Base-by-base conservation (phyloP, 2,797 vertebrate genomes). In the Salarias fasciatus region DNA sequence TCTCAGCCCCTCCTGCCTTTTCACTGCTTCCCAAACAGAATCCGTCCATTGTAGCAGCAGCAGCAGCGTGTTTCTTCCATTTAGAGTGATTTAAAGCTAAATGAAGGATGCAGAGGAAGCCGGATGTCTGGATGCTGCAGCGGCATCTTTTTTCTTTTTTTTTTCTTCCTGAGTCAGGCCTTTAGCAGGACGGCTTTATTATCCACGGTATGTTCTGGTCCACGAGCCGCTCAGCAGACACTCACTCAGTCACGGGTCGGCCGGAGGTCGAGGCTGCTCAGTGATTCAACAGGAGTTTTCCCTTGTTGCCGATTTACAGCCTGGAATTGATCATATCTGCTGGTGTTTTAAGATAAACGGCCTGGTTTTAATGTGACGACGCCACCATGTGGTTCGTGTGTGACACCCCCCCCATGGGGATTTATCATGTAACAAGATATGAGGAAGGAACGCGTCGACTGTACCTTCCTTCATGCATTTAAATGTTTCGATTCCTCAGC, bases 111-210 rank as follows among this genome's bases (percentile, higher is more conserved):
- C 77, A 75, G 69, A 72, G 61, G 56, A 77, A 73, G 79, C 63
- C 63, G 42, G 61, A 72, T 42, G 72, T 30, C 44, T 2, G 0
- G 57, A 63, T 75, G 82, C 80, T 76, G 77, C 49, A 15, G 18
- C 51, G 33, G 77, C 77, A 78, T 51, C n/a, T n/a, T n/a, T n/a
- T n/a, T n/a, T n/a, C n/a, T n/a, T n/a, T 79, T 80, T 69, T 59
- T 79, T 80, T 69, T 59, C 44, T 57, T 63, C 76, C 72, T 75
- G 64, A 79, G 60, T 77, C 77, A 80, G 62, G 58, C 38, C 37
- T 70, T 24, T 68, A 67, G 59, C 46, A 18, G 46, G 1, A 24
- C 18, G 58, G 37, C 69, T 75, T 79, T 61, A 63, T 72, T 69
- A 80, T 77, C 70, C 54, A 42, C 65, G 60, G 58, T 66, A 63